Base-by-base conservation (phyloP, 2,113 vertebrate genomes). In the Rhynchomys soricoides region DNA sequence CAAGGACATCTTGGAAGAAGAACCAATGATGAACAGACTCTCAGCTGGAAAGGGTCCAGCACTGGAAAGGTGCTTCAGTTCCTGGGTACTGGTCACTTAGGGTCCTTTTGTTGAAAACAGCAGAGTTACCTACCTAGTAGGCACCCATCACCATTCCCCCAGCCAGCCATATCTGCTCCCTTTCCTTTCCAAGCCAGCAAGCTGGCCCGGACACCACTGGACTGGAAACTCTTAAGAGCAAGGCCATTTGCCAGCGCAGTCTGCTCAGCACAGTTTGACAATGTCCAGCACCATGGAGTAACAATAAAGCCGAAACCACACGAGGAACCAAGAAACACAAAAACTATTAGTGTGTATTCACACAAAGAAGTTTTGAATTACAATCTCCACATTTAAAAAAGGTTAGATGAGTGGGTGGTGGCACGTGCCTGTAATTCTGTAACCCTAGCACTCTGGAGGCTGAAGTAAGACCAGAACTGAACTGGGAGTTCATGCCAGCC, bases 11-110 rank as follows among this genome's bases (percentile, higher is more conserved):
- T 82, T 6, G 29, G 52, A 68, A 95, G 52, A 68, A 95, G 48
- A 79, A 81, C 52, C 92, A 62, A 26, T 68, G 71, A 12, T 78
- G 87, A 93, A 75, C 55, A 48, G 77, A 7, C 34, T 86, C 89
- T 40, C 52, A 45, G 16, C 43, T 75, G 70, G 74, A 74, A 91
- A 48, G 79, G 66, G 77, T 64, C 85, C 71, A 90, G 24, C 79
- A 37, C 66, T 37, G 66, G 66, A 68, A 68, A 37, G 66, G 66
- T 34, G 66, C 66, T 68, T 59, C 79, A 57, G 2, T 77, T 81
- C 43, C 6, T 0, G 0, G 24, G 52, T 50, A n/a, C n/a, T 91
- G 77, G 81, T 82, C 2, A 12, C 34, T 2, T 19, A 43, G 50
- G 50, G 78, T 48, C 71, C 52, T 86, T 55, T 83, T 79, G 82